Base-by-base conservation (phyloP, 92 coral and sea anemone genomes). In the Desmophyllum pertusum region DNA sequence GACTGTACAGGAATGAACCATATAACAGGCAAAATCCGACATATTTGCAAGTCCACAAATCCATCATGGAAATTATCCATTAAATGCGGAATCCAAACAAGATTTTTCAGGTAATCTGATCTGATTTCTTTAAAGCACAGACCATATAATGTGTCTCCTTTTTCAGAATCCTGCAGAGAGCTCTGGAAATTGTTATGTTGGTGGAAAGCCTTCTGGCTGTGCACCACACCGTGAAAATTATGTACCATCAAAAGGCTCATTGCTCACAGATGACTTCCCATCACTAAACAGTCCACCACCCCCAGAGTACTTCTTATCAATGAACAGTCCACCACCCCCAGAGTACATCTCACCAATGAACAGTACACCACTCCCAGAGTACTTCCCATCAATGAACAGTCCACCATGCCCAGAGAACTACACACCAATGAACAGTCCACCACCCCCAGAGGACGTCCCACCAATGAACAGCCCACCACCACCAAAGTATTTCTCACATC, bases 401-500 rank as follows among this genome's bases (percentile, higher is more conserved):
- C 37, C 77, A 13, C 77, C 57, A 29, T 11, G 36, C 19, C 53
- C 21, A 72, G 77, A 72, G 53, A 3, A 72, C 18, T 2, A 41
- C 10, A 37, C 55, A 23, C 21, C 6, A 72, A 4, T 46, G 1
- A 7, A 43, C 33, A 72, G 77, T 30, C 77, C 21, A 21, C 36
- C 39, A 40, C 53, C 33, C 77, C 73, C 40, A 17, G 43, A 37
- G 25, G 73, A 67, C 8, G 33, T 66, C 21, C 71, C 19, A 15
- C 15, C 23, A 66, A 66, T 35, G 41, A 37, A 18, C 41, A 66
- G 41, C 33, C 71, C 27, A 13, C 71, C 71, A 31, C 25, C 23
- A 21, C 71, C 84, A 48, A 51, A 80, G 76, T 80, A 80, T 18
- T 80, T 80, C 50, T 80, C 84, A 69, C 84, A 76, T 14, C 84